Evolutionary conservation across 2,797 vertebrate genomes (phyloP).

Genomic region (Choloepus didactylus): DNA sequence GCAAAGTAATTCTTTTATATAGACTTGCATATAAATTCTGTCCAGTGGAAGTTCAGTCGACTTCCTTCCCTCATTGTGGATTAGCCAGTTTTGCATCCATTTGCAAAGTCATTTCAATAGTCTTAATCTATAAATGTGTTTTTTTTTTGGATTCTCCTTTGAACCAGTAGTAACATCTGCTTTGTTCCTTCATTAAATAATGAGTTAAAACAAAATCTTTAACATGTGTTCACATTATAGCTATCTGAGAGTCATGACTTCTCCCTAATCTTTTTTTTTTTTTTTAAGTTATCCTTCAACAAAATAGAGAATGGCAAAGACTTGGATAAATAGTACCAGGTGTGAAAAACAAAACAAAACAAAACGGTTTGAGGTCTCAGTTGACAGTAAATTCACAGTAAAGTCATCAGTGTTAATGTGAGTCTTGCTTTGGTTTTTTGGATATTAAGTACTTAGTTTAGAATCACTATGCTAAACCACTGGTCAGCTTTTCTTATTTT

Average conservation of each 20-base stretch:
- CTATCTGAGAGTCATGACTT: conserved; percentile 23
- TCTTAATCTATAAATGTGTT: conserved; percentile 9
- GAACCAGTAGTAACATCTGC: background rate
- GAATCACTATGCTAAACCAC: conserved; percentile 23
- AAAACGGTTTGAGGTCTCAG: background rate
- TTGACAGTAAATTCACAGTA: background rate
- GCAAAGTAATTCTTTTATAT: conserved; percentile 39
- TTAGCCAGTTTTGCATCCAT: background rate
- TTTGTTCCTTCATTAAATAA: conserved; percentile 37
- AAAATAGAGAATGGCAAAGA: conserved; percentile 34
- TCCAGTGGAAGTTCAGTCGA: conserved; percentile 53
- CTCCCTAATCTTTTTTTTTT: background rate
- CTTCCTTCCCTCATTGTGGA: background rate
- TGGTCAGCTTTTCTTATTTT: conserved; percentile 54
- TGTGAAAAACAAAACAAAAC: background rate
- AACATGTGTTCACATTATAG: background rate
- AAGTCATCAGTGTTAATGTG: background rate
- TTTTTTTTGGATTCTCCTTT: conserved; percentile 40
- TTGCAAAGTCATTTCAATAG: conserved; percentile 54
- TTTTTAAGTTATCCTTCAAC: conserved; percentile 56
- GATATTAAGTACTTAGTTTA: conserved; percentile 33
- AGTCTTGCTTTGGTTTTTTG: background rate
- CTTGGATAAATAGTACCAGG: background rate
- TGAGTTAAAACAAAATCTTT: conserved; percentile 49
- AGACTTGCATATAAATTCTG: conserved; percentile 38